Evolutionary conservation across 1,140 invertebrate species (phyloP).

Genomic region (Halictus rubicundus): DNA sequence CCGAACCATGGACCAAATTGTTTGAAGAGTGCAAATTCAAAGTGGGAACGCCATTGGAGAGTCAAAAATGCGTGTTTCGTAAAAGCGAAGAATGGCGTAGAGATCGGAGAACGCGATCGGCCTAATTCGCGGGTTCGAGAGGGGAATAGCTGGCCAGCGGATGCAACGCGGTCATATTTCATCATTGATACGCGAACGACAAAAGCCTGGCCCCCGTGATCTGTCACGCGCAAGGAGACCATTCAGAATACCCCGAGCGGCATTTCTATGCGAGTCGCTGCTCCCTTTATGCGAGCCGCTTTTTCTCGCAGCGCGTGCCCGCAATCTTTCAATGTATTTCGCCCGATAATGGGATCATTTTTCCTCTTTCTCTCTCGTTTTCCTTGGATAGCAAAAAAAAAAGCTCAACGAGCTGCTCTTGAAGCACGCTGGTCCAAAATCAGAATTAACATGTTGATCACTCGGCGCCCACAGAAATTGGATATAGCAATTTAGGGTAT

Average conservation of each 20-base stretch:
- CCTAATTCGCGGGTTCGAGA: background rate
- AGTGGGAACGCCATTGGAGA: too few species aligned
- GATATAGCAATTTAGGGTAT: too few species aligned
- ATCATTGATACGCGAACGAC: slow-evolving; percentile 6
- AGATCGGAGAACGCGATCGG: background rate
- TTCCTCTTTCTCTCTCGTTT: background rate
- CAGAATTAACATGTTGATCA: too few species aligned
- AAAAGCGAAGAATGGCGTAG: too few species aligned
- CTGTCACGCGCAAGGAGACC: background rate
- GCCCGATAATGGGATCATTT: slow-evolving; percentile 1
- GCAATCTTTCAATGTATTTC: background rate
- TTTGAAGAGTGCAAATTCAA: too few species aligned
- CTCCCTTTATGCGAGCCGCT: background rate
- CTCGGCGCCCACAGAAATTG: too few species aligned
- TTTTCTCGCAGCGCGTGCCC: background rate
- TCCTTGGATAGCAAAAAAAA: too few species aligned
- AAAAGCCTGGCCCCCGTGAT: slow-evolving; percentile 3
- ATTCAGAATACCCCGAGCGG: background rate
- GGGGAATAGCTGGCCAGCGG: background rate
- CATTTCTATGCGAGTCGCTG: background rate
- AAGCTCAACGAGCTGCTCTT: too few species aligned
- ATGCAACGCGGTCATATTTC: slow-evolving; percentile 6
- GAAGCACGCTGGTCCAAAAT: too few species aligned
- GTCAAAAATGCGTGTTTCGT: too few species aligned
- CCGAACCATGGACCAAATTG: too few species aligned